A percentile compares a stretch with the other conserved stretches of the same genome.
These are phyloP conservation scores for Pterocles gutturalis DNA, from an alignment of 2,113 vertebrate genomes.

Conservation along the genomic window DNA sequence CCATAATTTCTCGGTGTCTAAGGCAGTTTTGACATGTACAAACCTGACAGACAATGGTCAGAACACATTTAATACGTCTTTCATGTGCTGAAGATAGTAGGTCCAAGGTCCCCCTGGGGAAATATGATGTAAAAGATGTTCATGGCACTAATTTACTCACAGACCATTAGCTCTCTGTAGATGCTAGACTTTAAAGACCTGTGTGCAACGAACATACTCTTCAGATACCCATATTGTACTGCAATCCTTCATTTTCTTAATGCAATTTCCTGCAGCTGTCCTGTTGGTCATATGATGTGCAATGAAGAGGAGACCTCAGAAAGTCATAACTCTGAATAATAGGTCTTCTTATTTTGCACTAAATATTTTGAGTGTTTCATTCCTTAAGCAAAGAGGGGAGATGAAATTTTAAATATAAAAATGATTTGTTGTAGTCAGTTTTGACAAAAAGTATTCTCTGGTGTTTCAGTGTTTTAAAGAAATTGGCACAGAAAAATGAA, in stretches of 20 bases:
- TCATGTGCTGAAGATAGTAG: slow-evolving; percentile 18
- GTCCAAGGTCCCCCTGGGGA: slow-evolving; percentile 38
- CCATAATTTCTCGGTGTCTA: slow-evolving; percentile 14
- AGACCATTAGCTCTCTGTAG: slow-evolving; percentile 49
- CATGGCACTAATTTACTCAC: slow-evolving; percentile 55
- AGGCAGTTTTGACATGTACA: slow-evolving; percentile 28
- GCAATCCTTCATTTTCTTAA: slow-evolving; percentile 38
- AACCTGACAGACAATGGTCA: slow-evolving; percentile 52
- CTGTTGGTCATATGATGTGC: background rate
- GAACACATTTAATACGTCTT: slow-evolving; percentile 47
- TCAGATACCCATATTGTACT: background rate
- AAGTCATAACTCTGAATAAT: background rate
- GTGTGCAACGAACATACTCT: background rate
- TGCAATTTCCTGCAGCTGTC: slow-evolving; percentile 4
- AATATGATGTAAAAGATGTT: slow-evolving; percentile 47
- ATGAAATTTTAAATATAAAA: slow-evolving; percentile 26
- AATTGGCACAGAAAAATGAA: slow-evolving; percentile 51
- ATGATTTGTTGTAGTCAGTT: slow-evolving; percentile 37
- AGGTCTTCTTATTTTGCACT: slow-evolving; percentile 18
- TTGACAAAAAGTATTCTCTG: slow-evolving; percentile 30
- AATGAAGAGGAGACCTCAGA: background rate
- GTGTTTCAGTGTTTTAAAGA: slow-evolving; percentile 2
- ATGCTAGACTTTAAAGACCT: slow-evolving; percentile 33
- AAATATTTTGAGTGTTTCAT: slow-evolving; percentile 1
- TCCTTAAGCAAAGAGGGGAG: slow-evolving; percentile 9